Evolutionary conservation across 92 coral and sea anemone species (phyloP).

Genomic region (Epizoanthus illoricatus): DNA sequence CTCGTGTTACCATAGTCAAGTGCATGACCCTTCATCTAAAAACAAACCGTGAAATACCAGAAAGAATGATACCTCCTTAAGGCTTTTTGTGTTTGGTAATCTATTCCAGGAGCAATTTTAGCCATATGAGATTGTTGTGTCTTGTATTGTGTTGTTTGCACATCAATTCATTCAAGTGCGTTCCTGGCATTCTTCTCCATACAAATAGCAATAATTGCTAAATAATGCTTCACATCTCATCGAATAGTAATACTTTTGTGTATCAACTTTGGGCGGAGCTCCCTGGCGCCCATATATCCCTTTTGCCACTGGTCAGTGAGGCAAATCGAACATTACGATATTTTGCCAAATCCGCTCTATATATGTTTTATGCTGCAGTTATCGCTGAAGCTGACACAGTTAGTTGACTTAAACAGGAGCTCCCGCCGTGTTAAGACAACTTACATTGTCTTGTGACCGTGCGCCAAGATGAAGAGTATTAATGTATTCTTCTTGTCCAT

Average conservation of each 20-base stretch:
- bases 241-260: constrained; percentile 36
- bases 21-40: too few species aligned
- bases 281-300: constrained; percentile 28
- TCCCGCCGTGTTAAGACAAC: neutral
- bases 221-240: constrained; percentile 21
- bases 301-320: constrained; percentile 24
- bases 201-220: constrained; percentile 29
- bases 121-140: constrained; percentile 8
- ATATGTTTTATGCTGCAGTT: constrained; percentile 3
- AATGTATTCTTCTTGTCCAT: neutral
- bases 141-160: constrained; percentile 33
- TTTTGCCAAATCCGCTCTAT: neutral
- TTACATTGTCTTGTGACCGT: neutral
- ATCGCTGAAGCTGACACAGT: constrained; percentile 12
- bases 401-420: neutral
- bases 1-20: too few species aligned
- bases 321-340: constrained; percentile 29
- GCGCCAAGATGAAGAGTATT: constrained; percentile 11
- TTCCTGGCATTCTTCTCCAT: constrained; percentile 37
- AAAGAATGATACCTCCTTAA: too few species aligned
- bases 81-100: neutral
- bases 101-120: constrained; percentile 37
- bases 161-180: constrained; percentile 28
- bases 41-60: too few species aligned
- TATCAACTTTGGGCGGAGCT: constrained; percentile 32